phyloP scores from a whole-genome alignment of 2,888 invertebrate genomes.

The Arrhopalites spinosus region DNA sequence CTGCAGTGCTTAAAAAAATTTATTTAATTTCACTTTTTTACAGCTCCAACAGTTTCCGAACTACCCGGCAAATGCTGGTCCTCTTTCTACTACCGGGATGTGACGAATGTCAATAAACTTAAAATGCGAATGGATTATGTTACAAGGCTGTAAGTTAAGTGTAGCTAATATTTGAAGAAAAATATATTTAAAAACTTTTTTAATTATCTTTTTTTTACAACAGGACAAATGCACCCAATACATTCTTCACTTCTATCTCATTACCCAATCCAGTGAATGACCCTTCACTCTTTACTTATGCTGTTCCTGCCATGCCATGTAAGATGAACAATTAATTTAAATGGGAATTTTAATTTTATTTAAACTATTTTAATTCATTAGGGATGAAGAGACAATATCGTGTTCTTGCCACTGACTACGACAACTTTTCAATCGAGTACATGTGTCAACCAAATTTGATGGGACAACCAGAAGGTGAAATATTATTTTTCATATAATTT shows the following conservation, averaged over 20 bases:
- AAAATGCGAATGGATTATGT: slow-evolving; percentile 57
- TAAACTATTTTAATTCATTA: too few species aligned
- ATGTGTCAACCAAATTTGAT: slow-evolving; percentile 57
- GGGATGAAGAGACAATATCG: slow-evolving; percentile 57
- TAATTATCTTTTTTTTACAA: not conserved
- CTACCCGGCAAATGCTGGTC: slow-evolving; percentile 57
- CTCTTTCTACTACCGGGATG: slow-evolving; percentile 56
- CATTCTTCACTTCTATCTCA: slow-evolving; percentile 42
- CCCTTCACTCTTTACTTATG: slow-evolving; percentile 42
- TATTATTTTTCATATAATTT: slow-evolving; percentile 4
- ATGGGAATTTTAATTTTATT: not conserved
- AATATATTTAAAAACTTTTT: not conserved
- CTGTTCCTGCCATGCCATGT: slow-evolving; percentile 48
- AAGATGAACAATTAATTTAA: slow-evolving; percentile 10
- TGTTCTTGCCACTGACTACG: slow-evolving; percentile 57
- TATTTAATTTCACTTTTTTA: slow-evolving; percentile 32
- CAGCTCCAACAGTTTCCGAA: slow-evolving; percentile 56
- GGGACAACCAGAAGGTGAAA: slow-evolving; percentile 52
- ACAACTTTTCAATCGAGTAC: slow-evolving; percentile 57
- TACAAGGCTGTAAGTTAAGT: slow-evolving; percentile 55
- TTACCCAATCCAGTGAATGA: slow-evolving; percentile 41
- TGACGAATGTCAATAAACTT: slow-evolving; percentile 56
- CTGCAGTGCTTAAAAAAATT: too few species aligned
- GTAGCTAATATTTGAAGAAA: not conserved
- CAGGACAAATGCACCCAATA: slow-evolving; percentile 45